Percentiles rank a stretch among this genome's conserved stretches.
Evolutionary conservation across 2,888 invertebrate genomes (phyloP).

Genomic region (Morinoia aosen): DNA sequence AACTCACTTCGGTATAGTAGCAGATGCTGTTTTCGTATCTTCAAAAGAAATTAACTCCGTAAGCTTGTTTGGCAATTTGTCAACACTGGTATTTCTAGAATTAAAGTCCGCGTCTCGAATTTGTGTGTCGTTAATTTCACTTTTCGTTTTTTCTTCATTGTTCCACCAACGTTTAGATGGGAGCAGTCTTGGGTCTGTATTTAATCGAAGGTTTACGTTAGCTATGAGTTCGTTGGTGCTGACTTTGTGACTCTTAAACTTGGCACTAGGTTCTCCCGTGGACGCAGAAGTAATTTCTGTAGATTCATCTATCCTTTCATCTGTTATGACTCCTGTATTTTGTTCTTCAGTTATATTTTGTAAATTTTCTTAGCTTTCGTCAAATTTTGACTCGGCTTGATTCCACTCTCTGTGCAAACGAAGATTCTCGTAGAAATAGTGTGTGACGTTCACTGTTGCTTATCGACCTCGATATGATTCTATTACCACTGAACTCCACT

Average conservation of each 20-base stretch:
- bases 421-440: neutral
- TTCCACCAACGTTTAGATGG: neutral
- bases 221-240: neutral
- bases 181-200: neutral
- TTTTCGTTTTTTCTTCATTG: constrained; percentile 45
- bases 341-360: neutral
- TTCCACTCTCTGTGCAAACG: neutral
- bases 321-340: neutral
- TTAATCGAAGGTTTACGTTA: neutral
- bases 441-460: neutral
- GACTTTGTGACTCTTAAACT: neutral
- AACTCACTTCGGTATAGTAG: neutral
- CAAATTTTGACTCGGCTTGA: neutral
- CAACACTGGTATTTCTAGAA: neutral
- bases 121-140: neutral
- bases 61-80: neutral
- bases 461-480: neutral
- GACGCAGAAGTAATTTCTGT: neutral
- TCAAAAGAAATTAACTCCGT: neutral
- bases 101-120: neutral
- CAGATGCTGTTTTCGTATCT: neutral
- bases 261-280: neutral
- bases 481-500: neutral
- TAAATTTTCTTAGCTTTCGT: constrained; percentile 7
- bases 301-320: neutral